Conservation (phyloP, 1,140 invertebrate genomes). For the Saxidomus purpurata region DNA sequence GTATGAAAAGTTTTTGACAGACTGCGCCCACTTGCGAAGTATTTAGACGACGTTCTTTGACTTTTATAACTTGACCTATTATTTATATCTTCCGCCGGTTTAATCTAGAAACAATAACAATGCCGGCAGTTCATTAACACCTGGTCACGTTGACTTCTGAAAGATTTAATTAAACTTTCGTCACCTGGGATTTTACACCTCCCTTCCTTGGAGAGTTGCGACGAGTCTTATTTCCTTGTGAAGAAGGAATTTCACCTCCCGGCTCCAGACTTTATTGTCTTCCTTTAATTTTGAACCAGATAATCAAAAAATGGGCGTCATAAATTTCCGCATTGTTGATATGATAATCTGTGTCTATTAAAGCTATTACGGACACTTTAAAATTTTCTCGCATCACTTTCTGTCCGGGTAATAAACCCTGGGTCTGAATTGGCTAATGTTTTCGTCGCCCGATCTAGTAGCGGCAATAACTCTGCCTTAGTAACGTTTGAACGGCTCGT, state of each 20-base stretch:
- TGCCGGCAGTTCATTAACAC: background rate
- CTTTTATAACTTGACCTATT: too few relatives aligned
- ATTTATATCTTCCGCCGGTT: too few relatives aligned
- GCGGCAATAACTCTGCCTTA: background rate
- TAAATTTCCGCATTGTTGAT: conserved; percentile 57
- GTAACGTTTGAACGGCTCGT: conserved; percentile 44
- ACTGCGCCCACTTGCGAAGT: too few relatives aligned
- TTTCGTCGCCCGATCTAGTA: background rate
- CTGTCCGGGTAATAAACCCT: background rate
- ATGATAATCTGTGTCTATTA: conserved; percentile 43
- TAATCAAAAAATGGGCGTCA: conserved; percentile 44
- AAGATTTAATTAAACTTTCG: background rate
- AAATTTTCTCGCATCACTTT: conserved; percentile 33
- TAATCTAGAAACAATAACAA: too few relatives aligned
- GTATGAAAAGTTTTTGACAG: too few relatives aligned
- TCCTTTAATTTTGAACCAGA: background rate
- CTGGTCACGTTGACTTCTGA: background rate
- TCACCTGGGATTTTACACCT: background rate
- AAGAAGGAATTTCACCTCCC: background rate
- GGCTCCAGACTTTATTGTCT: conserved; percentile 9
- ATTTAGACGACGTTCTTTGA: too few relatives aligned
- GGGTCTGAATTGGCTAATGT: background rate
- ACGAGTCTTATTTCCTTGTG: background rate
- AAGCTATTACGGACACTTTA: conserved; percentile 31
- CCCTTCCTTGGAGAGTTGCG: background rate